phyloP scores from a whole-genome alignment of 2,797 vertebrate genomes.

The Gadopsis bispinosus region DNA sequence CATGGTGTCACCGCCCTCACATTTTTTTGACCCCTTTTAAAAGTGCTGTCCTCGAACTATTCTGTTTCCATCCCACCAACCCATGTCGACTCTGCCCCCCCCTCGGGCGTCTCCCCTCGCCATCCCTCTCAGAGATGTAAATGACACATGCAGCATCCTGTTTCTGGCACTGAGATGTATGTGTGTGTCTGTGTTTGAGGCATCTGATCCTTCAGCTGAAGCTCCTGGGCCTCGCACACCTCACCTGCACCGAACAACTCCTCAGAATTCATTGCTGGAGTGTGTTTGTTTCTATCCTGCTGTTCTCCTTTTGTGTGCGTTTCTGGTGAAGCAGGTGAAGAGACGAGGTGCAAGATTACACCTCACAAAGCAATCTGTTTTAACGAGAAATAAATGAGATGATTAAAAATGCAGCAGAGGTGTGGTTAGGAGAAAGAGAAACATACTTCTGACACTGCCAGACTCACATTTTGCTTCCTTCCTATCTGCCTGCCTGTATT shows the following conservation, averaged over 20 bases:
- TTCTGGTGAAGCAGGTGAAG: neutral
- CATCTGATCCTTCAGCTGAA: neutral
- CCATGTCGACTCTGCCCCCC: neutral
- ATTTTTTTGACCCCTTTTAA: slow-evolving; percentile 26
- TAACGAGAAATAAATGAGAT: slow-evolving; percentile 1
- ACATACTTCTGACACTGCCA: neutral
- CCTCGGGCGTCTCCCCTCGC: neutral
- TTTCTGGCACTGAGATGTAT: neutral
- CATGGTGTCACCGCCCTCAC: slow-evolving; percentile 45
- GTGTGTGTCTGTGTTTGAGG: slow-evolving; percentile 7
- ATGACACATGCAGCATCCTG: neutral
- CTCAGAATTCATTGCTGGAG: neutral
- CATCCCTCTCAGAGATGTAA: slow-evolving; percentile 9
- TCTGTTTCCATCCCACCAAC: slow-evolving; percentile 19
- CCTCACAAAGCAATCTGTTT: neutral
- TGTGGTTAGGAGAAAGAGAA: neutral
- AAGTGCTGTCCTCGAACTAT: slow-evolving; percentile 12
- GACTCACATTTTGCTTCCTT: slow-evolving; percentile 21
- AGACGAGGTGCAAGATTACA: neutral
- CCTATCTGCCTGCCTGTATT: slow-evolving; percentile 32
- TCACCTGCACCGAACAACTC: neutral
- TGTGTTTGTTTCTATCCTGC: neutral
- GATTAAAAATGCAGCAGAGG: neutral
- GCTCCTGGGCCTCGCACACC: neutral
- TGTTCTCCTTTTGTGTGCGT: neutral